Percentiles rank a stretch among this genome's conserved stretches.
phyloP scores from a whole-genome alignment of 2,113 vertebrate species.

The Thunnus thynnus region DNA sequence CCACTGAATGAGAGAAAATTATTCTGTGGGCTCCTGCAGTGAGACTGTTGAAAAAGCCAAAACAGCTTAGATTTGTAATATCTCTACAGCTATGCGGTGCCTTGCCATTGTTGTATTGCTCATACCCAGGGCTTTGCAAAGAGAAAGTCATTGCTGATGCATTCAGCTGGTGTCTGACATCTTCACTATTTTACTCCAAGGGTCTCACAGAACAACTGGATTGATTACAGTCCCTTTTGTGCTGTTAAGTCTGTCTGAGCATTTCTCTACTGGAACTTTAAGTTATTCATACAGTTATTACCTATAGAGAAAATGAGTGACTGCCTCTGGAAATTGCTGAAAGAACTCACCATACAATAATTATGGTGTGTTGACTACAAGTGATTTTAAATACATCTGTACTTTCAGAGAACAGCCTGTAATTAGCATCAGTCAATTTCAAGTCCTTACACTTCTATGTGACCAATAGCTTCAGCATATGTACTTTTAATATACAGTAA shows the following conservation, averaged over 20 bases:
- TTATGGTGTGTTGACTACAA: slow-evolving; percentile 45
- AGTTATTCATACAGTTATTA: slow-evolving; percentile 29
- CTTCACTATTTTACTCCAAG: slow-evolving; percentile 39
- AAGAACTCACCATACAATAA: slow-evolving; percentile 33
- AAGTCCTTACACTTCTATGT: slow-evolving; percentile 27
- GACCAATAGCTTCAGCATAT: background rate
- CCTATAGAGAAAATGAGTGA: slow-evolving; percentile 36
- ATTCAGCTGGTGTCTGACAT: slow-evolving; percentile 62
- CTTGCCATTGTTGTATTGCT: slow-evolving; percentile 58
- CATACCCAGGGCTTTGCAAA: slow-evolving; percentile 58
- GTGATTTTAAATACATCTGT: slow-evolving; percentile 35
- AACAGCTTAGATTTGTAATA: slow-evolving; percentile 69
- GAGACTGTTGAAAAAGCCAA: slow-evolving; percentile 59
- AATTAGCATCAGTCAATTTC: slow-evolving; percentile 54
- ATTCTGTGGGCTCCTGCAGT: slow-evolving; percentile 49
- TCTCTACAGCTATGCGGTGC: slow-evolving; percentile 45
- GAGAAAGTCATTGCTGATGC: slow-evolving; percentile 51
- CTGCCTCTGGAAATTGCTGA: slow-evolving; percentile 15
- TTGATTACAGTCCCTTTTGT: slow-evolving; percentile 43
- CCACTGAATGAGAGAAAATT: slow-evolving; percentile 55
- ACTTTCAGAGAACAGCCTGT: slow-evolving; percentile 39
- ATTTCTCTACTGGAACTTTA: slow-evolving; percentile 15
- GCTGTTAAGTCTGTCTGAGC: slow-evolving; percentile 18
- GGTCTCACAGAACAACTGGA: slow-evolving; percentile 31
- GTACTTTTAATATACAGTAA: slow-evolving; percentile 2